phyloP scores from a whole-genome alignment of 1,140 invertebrate species.

The Pseudomyrmex sp. region DNA sequence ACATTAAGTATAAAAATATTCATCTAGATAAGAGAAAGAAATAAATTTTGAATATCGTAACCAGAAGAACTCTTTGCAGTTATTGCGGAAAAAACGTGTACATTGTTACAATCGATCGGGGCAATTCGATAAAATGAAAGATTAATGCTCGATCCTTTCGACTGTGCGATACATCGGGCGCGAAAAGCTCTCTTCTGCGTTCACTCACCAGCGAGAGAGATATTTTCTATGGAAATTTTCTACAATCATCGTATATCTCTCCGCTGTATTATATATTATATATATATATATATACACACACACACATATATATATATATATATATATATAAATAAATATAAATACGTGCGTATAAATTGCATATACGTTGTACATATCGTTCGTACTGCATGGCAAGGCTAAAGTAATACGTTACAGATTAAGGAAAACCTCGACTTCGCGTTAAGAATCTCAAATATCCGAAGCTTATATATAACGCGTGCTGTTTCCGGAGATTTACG shows the following conservation, averaged over 20 bases:
- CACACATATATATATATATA: not conserved
- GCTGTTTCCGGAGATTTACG: conserved; percentile 54
- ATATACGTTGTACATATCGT: conserved; percentile 61
- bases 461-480: conserved; percentile 60
- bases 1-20: not conserved
- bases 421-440: conserved; percentile 22
- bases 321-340: not conserved
- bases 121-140: conserved; percentile 3
- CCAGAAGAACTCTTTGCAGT: not conserved
- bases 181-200: conserved; percentile 25
- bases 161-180: conserved; percentile 14
- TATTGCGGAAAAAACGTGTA: not conserved
- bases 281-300: not conserved
- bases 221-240: conserved; percentile 39
- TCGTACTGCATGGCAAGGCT: conserved; percentile 3
- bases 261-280: not conserved
- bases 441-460: conserved; percentile 66
- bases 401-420: conserved; percentile 44
- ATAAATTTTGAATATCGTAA: conserved; percentile 8
- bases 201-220: conserved; percentile 11
- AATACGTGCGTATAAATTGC: not conserved
- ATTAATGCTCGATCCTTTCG: conserved; percentile 40
- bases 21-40: not conserved
- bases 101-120: not conserved
- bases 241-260: conserved; percentile 5